Conservation (phyloP, 64 coral and sea anemone species). For the Montipora cactus region DNA sequence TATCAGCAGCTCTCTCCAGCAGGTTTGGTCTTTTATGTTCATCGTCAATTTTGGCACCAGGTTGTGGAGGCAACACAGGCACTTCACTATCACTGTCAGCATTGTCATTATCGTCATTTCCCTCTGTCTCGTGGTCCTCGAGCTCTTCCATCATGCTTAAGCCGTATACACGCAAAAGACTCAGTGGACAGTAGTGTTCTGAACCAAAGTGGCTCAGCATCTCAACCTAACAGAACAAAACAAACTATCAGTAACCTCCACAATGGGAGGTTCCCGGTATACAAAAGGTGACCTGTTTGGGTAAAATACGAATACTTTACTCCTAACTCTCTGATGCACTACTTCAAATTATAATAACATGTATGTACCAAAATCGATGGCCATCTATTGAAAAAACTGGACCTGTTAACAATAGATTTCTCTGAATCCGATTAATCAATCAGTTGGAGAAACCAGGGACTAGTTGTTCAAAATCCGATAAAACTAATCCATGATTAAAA, state of each 20-base stretch:
- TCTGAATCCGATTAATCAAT: no score
- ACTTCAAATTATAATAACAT: no score
- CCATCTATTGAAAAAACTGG: no score
- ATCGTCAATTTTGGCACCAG: slow-evolving; percentile 64
- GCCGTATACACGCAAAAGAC: slow-evolving; percentile 89
- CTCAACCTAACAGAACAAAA: slow-evolving; percentile 69
- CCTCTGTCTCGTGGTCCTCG: slow-evolving; percentile 91
- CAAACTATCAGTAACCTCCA: neutral
- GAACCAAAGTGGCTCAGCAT: slow-evolving; percentile 97
- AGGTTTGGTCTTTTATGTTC: slow-evolving; percentile 63
- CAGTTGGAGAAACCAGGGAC: no score
- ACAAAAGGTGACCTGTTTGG: no score
- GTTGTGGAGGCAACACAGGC: slow-evolving; percentile 78
- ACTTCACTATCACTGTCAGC: slow-evolving; percentile 76
- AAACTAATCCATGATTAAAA: no score
- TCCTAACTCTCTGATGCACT: no score
- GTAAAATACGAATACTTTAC: no score
- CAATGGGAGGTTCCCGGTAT: no score
- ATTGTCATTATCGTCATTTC: slow-evolving; percentile 77
- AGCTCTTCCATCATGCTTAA: slow-evolving; percentile 96
- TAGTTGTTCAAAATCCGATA: no score
- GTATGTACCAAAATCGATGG: no score
- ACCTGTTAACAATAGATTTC: no score
- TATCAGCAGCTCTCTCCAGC: slow-evolving; percentile 87
- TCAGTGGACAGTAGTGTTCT: slow-evolving; percentile 97